Percentiles rank a stretch among this genome's conserved stretches.
These are phyloP conservation scores for Caenorhabditis sp. DNA, from an alignment of 2,888 invertebrate genomes.

Conservation along the genomic window DNA sequence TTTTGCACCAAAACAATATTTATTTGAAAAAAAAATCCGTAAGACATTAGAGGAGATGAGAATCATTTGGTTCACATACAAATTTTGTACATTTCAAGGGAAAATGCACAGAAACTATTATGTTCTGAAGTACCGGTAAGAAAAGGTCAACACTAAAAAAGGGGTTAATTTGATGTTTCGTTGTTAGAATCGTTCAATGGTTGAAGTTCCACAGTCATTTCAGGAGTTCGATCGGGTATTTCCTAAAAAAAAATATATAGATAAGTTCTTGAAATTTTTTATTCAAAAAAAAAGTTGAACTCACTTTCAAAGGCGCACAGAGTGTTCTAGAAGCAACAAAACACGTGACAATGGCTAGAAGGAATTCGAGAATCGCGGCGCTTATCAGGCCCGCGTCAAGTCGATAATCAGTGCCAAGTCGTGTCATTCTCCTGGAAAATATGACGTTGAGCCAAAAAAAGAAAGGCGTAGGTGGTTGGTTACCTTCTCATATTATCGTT, in stretches of 20 bases:
- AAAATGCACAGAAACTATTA: not conserved
- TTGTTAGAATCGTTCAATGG: conserved; percentile 33
- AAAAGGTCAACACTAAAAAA: not conserved
- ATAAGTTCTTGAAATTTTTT: not conserved
- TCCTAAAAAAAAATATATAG: no score
- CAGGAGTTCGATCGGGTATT: conserved; percentile 17
- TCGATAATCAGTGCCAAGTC: conserved; percentile 66
- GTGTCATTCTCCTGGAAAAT: conserved; percentile 63
- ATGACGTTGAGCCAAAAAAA: no score
- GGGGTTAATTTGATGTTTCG: conserved; percentile 17
- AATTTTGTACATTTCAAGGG: not conserved
- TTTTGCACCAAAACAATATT: not conserved
- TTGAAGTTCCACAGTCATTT: conserved; percentile 31
- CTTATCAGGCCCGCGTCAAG: conserved; percentile 64
- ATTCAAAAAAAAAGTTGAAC: no score
- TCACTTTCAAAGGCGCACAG: conserved; percentile 46
- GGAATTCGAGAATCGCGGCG: conserved; percentile 54
- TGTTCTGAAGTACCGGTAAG: not conserved
- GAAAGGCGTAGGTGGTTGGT: no score
- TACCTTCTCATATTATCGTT: conserved; percentile 58
- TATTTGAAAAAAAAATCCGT: conserved; percentile 1
- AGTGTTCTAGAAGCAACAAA: conserved; percentile 51
- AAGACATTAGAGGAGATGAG: not conserved
- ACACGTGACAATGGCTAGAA: conserved; percentile 52
- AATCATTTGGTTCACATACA: not conserved